Conservation (phyloP, 2,113 vertebrate genomes). For the Nestor notabilis region DNA sequence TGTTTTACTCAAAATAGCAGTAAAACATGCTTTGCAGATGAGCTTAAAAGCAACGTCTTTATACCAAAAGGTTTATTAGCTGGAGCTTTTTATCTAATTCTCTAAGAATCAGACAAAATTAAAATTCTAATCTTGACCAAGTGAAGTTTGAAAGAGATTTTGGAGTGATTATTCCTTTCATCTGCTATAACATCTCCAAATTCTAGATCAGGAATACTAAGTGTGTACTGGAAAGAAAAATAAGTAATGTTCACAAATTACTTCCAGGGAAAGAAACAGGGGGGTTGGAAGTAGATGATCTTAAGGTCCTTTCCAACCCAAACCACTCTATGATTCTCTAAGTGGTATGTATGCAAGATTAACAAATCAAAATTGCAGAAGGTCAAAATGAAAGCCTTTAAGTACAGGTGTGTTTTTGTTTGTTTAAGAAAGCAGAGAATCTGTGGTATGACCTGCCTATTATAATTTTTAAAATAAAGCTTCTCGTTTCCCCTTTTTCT, state of each 20-base stretch:
- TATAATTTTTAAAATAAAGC: neutral
- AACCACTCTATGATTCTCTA: neutral
- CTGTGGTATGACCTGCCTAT: neutral
- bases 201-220: neutral
- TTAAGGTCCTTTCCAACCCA: neutral
- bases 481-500: neutral
- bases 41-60: neutral
- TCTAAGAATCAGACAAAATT: neutral
- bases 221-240: neutral
- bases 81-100: neutral
- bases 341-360: neutral
- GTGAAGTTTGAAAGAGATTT: neutral
- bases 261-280: neutral
- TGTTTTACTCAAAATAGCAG: neutral
- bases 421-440: neutral
- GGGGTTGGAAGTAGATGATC: neutral
- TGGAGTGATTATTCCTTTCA: neutral
- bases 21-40: neutral
- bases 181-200: neutral
- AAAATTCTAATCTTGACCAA: neutral
- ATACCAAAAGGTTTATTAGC: neutral
- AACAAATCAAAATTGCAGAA: neutral
- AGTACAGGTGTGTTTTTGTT: neutral
- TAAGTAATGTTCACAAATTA: neutral
- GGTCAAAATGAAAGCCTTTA: neutral